phyloP scores from a whole-genome alignment of 2,113 vertebrate genomes.

The Dicerorhinus sumatrensis region DNA sequence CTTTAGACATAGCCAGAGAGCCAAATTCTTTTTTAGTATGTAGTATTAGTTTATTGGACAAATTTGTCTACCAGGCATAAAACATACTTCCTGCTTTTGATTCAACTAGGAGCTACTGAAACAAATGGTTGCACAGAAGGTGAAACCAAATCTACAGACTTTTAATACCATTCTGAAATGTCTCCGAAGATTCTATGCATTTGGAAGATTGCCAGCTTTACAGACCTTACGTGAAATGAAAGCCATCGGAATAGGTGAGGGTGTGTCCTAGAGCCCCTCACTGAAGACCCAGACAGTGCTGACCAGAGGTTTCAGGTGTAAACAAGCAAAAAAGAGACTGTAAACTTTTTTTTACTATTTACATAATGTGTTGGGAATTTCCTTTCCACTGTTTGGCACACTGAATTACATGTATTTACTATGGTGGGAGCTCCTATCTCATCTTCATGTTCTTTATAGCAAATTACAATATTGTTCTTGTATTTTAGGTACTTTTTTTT shows the following conservation, averaged over 20 bases:
- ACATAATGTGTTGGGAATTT: background rate
- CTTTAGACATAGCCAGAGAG: background rate
- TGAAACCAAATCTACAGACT: slow-evolving; percentile 93
- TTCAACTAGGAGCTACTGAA: slow-evolving; percentile 91
- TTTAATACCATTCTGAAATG: slow-evolving; percentile 93
- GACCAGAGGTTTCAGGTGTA: background rate
- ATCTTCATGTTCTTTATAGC: background rate
- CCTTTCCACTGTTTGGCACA: background rate
- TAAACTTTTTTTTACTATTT: background rate
- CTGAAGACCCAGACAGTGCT: background rate
- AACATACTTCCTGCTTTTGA: background rate
- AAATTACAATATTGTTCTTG: background rate
- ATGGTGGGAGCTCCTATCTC: background rate
- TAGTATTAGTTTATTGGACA: background rate
- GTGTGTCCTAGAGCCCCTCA: background rate
- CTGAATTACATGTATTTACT: background rate
- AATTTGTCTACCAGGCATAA: background rate
- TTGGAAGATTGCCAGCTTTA: slow-evolving; percentile 84
- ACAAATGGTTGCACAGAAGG: slow-evolving; percentile 93
- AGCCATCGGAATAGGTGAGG: slow-evolving; percentile 91
- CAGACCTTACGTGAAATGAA: slow-evolving; percentile 93
- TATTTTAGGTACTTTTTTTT: background rate
- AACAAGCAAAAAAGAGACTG: background rate
- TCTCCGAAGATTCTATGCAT: slow-evolving; percentile 87
- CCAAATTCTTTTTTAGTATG: background rate